Evolutionary conservation across 2,888 invertebrate genomes (phyloP), one percentile per base, ranked within the genome.

Genomic region (Eristalis pertinax): DNA sequence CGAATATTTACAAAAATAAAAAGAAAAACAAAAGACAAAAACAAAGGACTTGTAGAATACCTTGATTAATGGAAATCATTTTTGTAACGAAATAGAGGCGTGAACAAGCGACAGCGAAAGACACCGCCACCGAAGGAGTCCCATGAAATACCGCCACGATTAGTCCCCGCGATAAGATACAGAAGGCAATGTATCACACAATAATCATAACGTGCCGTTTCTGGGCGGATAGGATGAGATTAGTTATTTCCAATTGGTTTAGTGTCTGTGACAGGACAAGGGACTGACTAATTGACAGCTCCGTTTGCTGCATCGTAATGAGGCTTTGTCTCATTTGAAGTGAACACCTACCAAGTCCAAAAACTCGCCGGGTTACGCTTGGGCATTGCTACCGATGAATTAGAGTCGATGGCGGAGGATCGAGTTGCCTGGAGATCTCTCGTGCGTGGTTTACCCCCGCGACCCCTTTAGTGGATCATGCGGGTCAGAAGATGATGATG

Each of bases 51-150:
- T 76, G 82, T 58, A 26, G 35, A 72, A 56, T 70, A 64, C 24
- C 26, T 60, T 86, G 82, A 86, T 86, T 75, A 86, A 86, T 82
- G 82, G 63, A 43, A 43, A 78, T 62, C 67, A 75, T 62, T 80
- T 58, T 67, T 43, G 41, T 43, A 56, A 70, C 29, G 32, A 80
- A 67, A 80, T 70, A 68, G 58, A 50, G 69, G 58, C 70, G 69
- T 72, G 63, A 67, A 67, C 63, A 79, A 56, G 43, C 68, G 64
- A 70, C 76, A 69, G 24, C 26, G 56, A 74, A 75, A 70, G 15
- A 74, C 29, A 68, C 67, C 64, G 56, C 68, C 62, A 41, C 79
- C 64, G 22, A 58, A 50, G 35, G 19, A 68, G 67, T 26, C 58
- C 32, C 10, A 24, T 79, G 74, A 86, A 64, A 41, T 64, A 81